Evolutionary conservation across 2,113 vertebrate species (phyloP), one percentile per base, ranked within the genome.

Genomic region (Psilopsiagon aymara): DNA sequence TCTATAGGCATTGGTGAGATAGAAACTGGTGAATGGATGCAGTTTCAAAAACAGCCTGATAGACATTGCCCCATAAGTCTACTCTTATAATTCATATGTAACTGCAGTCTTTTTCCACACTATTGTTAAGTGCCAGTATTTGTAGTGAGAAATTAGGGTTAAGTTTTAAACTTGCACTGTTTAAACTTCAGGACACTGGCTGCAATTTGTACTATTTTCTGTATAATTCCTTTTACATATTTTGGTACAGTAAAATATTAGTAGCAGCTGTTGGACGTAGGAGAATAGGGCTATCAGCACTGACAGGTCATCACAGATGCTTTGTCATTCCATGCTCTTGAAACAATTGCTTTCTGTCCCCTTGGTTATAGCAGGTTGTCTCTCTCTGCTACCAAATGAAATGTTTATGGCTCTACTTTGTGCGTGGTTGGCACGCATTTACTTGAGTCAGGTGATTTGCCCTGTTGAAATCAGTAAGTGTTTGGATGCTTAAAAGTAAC

Each of bases 371-470:
- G 17, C 5, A 82, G 23, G 27, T 51, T 71, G 11, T 67, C n/a
- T 64, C 28, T 59, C 49, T 69, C 29, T 67, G 9, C 25, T 67
- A 10, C 28, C 5, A 0, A 28, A 49, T n/a, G 44, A 51, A 44
- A 31, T 7, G 17, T 59, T 41, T 11, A 5, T 41, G 24, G 55
- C 20, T 27, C 11, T 33, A 29, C 33, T 81, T 8, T 44, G 1
- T 29, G 21, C 0, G 0, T 60, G 57, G 20, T 3, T 74, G 73
- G 15, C 43, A 59, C 9, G 23, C 1, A 0, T 29, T 86, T n/a
- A 10, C 39, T 81, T 91, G 39, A 82, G 55, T 47, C 39, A 47
- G 20, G 12, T 53, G 29, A 35, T 75, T 79, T 82, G 33, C 25
- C 52, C 33, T 62, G 7, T 6, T 49, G 43, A 71, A 86, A 43